Base-by-base conservation (phyloP, 2,797 vertebrate genomes). In the Myripristis jacobus region DNA sequence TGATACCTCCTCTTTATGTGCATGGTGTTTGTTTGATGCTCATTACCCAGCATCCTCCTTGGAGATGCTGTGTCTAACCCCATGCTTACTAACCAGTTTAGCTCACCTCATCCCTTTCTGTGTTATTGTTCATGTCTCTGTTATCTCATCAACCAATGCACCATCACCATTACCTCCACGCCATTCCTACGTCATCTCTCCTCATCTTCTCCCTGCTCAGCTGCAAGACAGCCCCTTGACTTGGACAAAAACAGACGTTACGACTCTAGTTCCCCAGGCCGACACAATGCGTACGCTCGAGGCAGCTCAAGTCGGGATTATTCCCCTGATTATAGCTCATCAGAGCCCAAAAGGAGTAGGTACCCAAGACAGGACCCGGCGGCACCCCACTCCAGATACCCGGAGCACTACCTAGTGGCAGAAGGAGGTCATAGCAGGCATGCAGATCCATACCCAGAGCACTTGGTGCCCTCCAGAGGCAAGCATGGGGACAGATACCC, bases 271-370 rank as follows among this genome's bases (percentile, higher is more conserved):
- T 87, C 89, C 34, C 75, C 82, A 3, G 58, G 61, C 50, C 82
- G 6, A 41, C 25, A 70, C 9, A 54, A 68, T 22, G 3, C 38
- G 1, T 4, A 85, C 21, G 36, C 82, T 73, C 64, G 78, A 15
- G 47, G 60, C 41, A 77, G 72, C 71, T 43, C 78, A 7, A 63
- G 55, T n/a, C 80, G 18, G 2, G 84, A 90, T 62, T 11, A 43
- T 60, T 91, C 91, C 50, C 90, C 90, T 43, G 91, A 92, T 60
- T 86, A 80, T 47, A 78, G 56, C 62, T 87, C 86, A 8, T 34
- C 87, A 84, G 96, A 95, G 78, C 89, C 90, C 41, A 90, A 88
- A 81, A 80, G 86, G 84, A 92, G 84, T 86, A 92, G 93, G 70
- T 81, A 92, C 79, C 91, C 94, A 54, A 95, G 88, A 81, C 86